Conservation (phyloP, 2,797 vertebrate genomes). For the Lerista edwardsae region DNA sequence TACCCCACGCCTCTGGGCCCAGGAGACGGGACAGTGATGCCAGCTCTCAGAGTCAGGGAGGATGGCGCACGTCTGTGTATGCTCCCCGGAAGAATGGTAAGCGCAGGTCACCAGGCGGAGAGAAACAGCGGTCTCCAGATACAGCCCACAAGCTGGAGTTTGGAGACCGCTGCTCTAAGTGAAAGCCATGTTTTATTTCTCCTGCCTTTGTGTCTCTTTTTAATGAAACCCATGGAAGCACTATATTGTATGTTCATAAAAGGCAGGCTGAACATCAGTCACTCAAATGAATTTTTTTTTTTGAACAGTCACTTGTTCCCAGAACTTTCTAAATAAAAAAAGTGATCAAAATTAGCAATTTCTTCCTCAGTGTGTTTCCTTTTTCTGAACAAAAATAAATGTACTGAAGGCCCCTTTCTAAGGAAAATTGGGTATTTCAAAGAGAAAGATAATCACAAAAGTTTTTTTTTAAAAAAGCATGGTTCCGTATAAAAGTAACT, state of each 20-base stretch:
- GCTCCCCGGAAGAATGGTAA: too few species aligned
- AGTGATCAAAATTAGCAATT: neutral
- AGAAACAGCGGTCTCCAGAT: too few species aligned
- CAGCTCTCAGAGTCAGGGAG: too few species aligned
- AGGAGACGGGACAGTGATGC: too few species aligned
- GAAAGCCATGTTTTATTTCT: neutral
- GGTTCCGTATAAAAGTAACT: constrained; percentile 15
- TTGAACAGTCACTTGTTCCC: too few species aligned
- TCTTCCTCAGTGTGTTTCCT: neutral
- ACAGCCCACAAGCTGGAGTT: too few species aligned
- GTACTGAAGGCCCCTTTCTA: neutral
- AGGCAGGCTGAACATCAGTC: neutral
- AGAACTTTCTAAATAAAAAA: neutral
- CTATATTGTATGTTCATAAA: neutral
- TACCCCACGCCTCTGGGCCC: too few species aligned
- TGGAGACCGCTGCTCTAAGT: neutral
- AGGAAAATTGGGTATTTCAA: neutral
- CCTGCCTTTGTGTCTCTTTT: neutral
- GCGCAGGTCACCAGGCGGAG: too few species aligned
- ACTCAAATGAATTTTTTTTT: neutral
- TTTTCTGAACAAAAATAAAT: neutral
- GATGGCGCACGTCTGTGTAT: too few species aligned
- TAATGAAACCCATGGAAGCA: neutral
- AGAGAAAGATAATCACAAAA: neutral
- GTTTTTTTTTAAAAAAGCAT: constrained; percentile 3